Evolutionary conservation across 2,113 vertebrate genomes (phyloP), one percentile per base, ranked within the genome.

Genomic region (Regulus satrapa): DNA sequence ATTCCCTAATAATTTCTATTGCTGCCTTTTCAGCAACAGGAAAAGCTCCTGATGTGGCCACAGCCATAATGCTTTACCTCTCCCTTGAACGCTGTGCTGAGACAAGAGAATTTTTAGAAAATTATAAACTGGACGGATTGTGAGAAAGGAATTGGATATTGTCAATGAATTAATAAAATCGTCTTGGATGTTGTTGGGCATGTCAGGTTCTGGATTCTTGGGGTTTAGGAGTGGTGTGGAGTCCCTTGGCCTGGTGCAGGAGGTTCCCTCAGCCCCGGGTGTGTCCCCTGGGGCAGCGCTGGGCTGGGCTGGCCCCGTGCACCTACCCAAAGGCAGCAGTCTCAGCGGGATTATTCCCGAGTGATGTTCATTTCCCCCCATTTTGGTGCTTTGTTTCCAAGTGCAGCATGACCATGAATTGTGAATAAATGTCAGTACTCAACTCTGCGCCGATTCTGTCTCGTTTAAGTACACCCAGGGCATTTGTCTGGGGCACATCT

Each of bases 401-500:
- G 61, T 80, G 51, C 75, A 92, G 81, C 94, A 94, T 93, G 88
- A 59, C 91, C 87, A 75, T 86, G 75, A 92, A 26, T 79, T 84
- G 81, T 88, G 48, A 96, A 96, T 94, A 97, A 97, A 96, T 63
- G 80, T 80, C 78, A 26, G 59, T 94, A 49, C 64, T 38, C 45
- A 59, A 29, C 63, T 69, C 29, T 3, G 8, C 6, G 2, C 38
- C 19, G 38, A 3, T 85, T 92, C 68, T 49, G 80, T 74, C 67
- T 91, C 5, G 1, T 64, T 95, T 3, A 3, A 52, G 18, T 8
- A 9, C 12, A 4, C 23, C n/a, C 54, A 28, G 54, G 54, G 38
- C 26, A 0, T 24, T 59, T 52, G 10, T 23, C 23, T 73, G 61
- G 26, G 17, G 8, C 41, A 14, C 13, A 5, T 3, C 51, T 41